Evolutionary conservation across 2,797 vertebrate genomes (phyloP), one percentile per base, ranked within the genome.

Genomic region (Limosa lapponica): DNA sequence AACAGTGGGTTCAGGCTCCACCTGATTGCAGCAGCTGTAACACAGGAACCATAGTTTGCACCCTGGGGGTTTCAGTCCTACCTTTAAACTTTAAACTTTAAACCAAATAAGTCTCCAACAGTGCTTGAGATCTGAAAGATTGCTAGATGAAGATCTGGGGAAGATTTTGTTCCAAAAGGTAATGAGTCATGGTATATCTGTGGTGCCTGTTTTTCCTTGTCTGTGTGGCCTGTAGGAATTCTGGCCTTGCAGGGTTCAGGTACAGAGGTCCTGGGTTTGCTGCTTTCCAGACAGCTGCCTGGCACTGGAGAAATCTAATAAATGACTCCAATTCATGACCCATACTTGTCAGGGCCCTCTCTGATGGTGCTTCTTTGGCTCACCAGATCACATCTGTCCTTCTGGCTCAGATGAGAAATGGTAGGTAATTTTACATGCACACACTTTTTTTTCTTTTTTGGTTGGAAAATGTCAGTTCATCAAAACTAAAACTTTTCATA

Each of bases 121-220:
- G 24, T 0, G 0, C 54, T 54, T 36, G 34, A 65, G 34, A 11
- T 66, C 36, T 51, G 51, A 16, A 8, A 61, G 57, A 6, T 71
- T 16, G 4, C 22, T 34, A 3, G 49, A 3, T 4, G 36, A 54
- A 86, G 17, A 19, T 37, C 43, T 54, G 25, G 41, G 62, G 32
- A 46, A 23, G 46, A 30, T 17, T 81, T 84, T 87, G 2, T 30
- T 67, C 52, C 36, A 16, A 46, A 71, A 82, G 5, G 7, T 36
- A 49, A 27, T 10, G 36, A 67, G 23, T 23, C 39, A 25, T 7
- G 10, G 3, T 41, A 13, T 11, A 8, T 13, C 83, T 48, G 30
- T 10, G 43, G 19, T 69, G 39, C 6, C 39, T 61, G 24, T 11
- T 89, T 78, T 66, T 16, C 51, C 46, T 65, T 58, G 17, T 72